Percentiles rank a stretch among this genome's conserved stretches.
Evolutionary conservation across 2,113 vertebrate species (phyloP).

Genomic region (Trematomus loennbergii): DNA sequence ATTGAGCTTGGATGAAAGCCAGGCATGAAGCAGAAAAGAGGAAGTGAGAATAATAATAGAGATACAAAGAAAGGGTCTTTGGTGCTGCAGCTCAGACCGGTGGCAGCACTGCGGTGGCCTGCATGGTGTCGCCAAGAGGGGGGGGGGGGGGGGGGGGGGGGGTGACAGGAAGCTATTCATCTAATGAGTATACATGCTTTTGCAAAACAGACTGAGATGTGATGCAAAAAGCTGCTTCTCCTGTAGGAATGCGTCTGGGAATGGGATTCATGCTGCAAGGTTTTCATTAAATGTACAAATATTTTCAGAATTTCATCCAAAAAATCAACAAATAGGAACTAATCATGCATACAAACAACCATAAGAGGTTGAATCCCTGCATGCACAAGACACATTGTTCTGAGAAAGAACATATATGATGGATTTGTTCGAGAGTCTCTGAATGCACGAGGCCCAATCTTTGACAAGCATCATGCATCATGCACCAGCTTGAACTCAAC

Average conservation of each 20-base stretch:
- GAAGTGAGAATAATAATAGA: not conserved
- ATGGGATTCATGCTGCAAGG: too few species aligned
- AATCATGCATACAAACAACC: too few species aligned
- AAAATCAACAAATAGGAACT: too few species aligned
- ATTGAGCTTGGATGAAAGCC: constrained; percentile 5
- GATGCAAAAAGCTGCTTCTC: not conserved
- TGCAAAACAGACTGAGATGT: not conserved
- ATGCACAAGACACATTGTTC: too few species aligned
- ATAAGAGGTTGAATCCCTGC: too few species aligned
- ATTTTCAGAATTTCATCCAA: too few species aligned
- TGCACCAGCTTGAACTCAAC: too few species aligned
- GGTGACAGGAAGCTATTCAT: constrained; percentile 6
- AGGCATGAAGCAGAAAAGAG: not conserved
- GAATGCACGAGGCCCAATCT: not conserved
- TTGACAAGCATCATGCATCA: not conserved
- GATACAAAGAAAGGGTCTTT: not conserved
- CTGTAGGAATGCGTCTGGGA: not conserved
- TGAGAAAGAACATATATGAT: too few species aligned
- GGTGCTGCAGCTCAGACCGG: constrained; percentile 30
- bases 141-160: not conserved
- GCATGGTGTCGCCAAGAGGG: constrained; percentile 9
- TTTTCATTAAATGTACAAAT: too few species aligned
- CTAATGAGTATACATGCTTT: constrained; percentile 2
- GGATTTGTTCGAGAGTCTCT: too few species aligned
- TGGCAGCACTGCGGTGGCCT: constrained; percentile 54